Conservation (phyloP, 1,140 invertebrate species). For the Bicyclus anynana region DNA sequence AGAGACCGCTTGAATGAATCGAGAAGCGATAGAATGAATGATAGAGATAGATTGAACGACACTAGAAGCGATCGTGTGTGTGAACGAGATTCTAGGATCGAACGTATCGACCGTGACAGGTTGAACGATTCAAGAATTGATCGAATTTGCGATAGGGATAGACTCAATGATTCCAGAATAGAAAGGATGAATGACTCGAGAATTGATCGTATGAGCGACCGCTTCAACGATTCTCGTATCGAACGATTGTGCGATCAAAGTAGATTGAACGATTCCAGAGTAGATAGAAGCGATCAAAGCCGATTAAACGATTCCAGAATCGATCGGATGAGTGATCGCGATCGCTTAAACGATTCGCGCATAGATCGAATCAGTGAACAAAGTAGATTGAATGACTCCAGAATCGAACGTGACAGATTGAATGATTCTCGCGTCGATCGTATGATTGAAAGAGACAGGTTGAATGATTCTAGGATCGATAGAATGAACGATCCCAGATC, state of each 20-base stretch:
- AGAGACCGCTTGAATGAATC: constrained; percentile 35
- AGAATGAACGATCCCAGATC: constrained; percentile 31
- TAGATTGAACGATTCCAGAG: constrained; percentile 34
- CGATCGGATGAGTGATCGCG: constrained; percentile 24
- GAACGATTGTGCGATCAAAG: constrained; percentile 32
- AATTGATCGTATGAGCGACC: constrained; percentile 19
- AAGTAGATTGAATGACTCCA: constrained; percentile 31
- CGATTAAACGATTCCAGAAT: constrained; percentile 33
- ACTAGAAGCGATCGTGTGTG: constrained; percentile 30
- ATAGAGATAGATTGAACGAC: constrained; percentile 27
- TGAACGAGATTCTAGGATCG: constrained; percentile 28
- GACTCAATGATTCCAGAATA: constrained; percentile 37
- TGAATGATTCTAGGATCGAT: constrained; percentile 35
- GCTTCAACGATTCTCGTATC: constrained; percentile 7
- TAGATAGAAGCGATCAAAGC: constrained; percentile 31
- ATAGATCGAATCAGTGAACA: constrained; percentile 29
- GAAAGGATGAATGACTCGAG: constrained; percentile 30
- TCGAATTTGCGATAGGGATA: constrained; percentile 37
- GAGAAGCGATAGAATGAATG: constrained; percentile 35
- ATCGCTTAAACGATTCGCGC: constrained; percentile 33
- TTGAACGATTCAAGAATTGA: constrained; percentile 40
- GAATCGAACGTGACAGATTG: constrained; percentile 31
- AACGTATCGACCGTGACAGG: constrained; percentile 28
- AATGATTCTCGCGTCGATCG: constrained; percentile 37
- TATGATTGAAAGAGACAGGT: constrained; percentile 35